Evolutionary conservation across 1,140 invertebrate species (phyloP).

Genomic region (Zaprionus lachaisei): DNA sequence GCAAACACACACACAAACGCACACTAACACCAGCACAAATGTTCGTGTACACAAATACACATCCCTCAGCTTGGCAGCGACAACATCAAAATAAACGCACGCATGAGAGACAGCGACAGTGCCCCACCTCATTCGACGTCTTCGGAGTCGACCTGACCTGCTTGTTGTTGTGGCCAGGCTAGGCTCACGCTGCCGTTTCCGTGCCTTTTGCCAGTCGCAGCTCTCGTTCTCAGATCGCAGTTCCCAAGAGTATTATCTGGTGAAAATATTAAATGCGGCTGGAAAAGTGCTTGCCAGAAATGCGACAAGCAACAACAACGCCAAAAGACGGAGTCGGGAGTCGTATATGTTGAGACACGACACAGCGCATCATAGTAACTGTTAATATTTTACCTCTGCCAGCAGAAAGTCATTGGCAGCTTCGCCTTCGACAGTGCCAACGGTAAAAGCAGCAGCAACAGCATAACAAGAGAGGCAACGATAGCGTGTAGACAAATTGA

Average conservation of each 20-base stretch:
- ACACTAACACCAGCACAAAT: not conserved
- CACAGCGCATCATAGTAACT: slow-evolving; percentile 50
- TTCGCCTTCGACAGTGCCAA: slow-evolving; percentile 33
- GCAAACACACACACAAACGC: slow-evolving; percentile 8
- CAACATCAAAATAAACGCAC: slow-evolving; percentile 64
- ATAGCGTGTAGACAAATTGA: slow-evolving; percentile 75
- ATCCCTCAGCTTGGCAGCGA: slow-evolving; percentile 7
- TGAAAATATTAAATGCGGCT: slow-evolving; percentile 72
- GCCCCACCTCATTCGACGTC: not conserved
- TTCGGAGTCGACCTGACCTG: slow-evolving; percentile 41
- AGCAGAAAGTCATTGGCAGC: slow-evolving; percentile 59
- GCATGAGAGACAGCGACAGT: slow-evolving; percentile 55
- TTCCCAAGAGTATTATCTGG: slow-evolving; percentile 76
- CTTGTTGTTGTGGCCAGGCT: slow-evolving; percentile 71
- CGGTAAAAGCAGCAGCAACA: slow-evolving; percentile 11
- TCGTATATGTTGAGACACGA: slow-evolving; percentile 37
- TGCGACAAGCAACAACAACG: slow-evolving; percentile 40
- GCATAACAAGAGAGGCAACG: slow-evolving; percentile 10
- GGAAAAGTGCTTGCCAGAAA: slow-evolving; percentile 51
- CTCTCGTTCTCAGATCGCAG: slow-evolving; percentile 25
- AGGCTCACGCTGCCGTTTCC: not conserved
- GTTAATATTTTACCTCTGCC: slow-evolving; percentile 76
- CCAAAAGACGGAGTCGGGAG: not conserved
- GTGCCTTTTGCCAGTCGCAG: slow-evolving; percentile 4
- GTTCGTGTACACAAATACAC: slow-evolving; percentile 24